Base-by-base conservation (phyloP, 2,888 invertebrate species). In the Scaptodrosophila latifasciaeformis region DNA sequence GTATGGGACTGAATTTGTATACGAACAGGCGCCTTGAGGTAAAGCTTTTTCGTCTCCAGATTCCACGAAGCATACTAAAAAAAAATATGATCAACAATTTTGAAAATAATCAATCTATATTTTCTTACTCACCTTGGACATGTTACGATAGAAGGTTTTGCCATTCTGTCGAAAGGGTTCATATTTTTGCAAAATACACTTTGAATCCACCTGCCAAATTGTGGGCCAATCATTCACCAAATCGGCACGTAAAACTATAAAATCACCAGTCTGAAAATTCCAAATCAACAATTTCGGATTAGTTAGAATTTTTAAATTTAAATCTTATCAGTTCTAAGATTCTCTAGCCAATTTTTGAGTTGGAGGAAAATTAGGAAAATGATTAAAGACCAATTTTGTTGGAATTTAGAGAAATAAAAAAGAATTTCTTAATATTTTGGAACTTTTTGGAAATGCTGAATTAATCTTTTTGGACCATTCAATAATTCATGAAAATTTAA, bases 151-250 rank as follows among this genome's bases (percentile, higher is more conserved):
- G 54, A 94, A 88, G 55, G 92, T 92, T 87, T 91, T 91, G 54
- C 94, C 94, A 84, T 93, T 92, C 78, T 93, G 92, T 69, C 92
- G 92, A 78, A 93, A 94, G 2, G 93, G 92, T 83, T 94, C 93
- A 79, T 92, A 94, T 84, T 94, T 94, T 86, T 94, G 94, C 59
- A 94, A 86, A 63, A 94, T 88, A 15, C 92, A 91, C 86, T 93
- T 93, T 1, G 93, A 94, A 84, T 96, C 96, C 47, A 96, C 93
- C 85, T 95, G 91, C 96, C 96, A 97, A 76, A 97, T 91, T 4
- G 93, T 91, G 5, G 96, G 96, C 90, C 92, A 93, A 85, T 95
- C 92, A 83, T 93, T 91, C 55, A 89, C 89, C 65, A 94, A 86
- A 87, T 96, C 96, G 46, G 91, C 89, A 87, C 94, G 94, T 81